Evolutionary conservation across 2,797 vertebrate genomes (phyloP), one percentile per base, ranked within the genome.

Genomic region (Huso huso): DNA sequence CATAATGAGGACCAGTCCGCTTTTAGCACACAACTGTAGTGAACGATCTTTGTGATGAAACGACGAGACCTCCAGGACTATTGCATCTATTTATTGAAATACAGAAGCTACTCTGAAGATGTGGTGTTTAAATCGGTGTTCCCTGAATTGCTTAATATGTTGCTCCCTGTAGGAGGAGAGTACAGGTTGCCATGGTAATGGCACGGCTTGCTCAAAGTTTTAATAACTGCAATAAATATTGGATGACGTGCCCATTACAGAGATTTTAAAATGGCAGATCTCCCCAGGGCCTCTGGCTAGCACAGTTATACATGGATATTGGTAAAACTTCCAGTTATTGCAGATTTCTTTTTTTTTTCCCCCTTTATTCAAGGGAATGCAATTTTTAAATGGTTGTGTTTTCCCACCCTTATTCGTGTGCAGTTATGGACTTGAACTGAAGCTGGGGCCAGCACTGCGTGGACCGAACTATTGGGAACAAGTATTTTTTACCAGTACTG

Each of bases 11-110:
- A 67, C 74, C 66, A 70, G 10, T 37, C 23, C 4, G 23, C 23
- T 37, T 37, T 37, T 37, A 37, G 13, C 55, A 58, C 55, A 58
- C 6, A n/a, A 58, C 55, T 6, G 12, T 12, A 58, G 6, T 6
- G 12, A 58, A 12, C 12, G 6, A 10, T 13, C 11, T 70, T 72
- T 78, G 71, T 79, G 69, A 67, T 75, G 59, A 68, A 74, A 18
- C 15, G 15, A 77, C 77, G 68, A 74, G 77, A 81, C 69, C 68
- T 71, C 68, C 73, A 71, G 81, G 81, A 85, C 78, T 82, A 23
- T 82, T 80, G 80, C 81, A 75, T 81, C 85, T 91, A 90, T 91
- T 91, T 90, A 90, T 90, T 90, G 84, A 82, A 88, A 83, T 83
- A 82, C 85, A 88, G 83, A 81, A 86, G 82, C 86, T 83, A 78